Base-by-base conservation (phyloP, 2,113 vertebrate genomes). In the Cromileptes altivelis region DNA sequence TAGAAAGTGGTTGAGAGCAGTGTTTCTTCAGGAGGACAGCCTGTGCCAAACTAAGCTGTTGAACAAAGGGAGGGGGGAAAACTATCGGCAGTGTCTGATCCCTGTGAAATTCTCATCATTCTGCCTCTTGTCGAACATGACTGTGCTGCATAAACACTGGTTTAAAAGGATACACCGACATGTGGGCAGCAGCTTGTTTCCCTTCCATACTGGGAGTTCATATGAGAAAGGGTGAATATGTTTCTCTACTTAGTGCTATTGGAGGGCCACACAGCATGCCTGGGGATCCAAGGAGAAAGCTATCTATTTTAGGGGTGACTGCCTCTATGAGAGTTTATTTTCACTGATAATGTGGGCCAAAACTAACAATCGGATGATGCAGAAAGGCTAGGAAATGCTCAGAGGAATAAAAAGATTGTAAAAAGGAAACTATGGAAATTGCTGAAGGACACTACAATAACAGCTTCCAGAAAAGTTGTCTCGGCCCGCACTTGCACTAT, bases 271-370 rank as follows among this genome's bases (percentile, higher is more conserved):
- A 94, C 94, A 95, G 92, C 88, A 90, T 85, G 92, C 49, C 57
- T 81, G 56, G 33, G 67, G 81, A 89, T 76, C 81, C 84, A 84
- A 85, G 58, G 69, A 86, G 88, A 89, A 87, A 88, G 85, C 85
- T 71, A 84, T 92, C 93, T 94, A 94, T 94, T 95, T 94, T 91
- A 89, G 85, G 84, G 91, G 85, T 88, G 91, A 94, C 92, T 93
- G 95, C 94, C 94, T 95, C 92, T 85, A 85, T 90, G 79, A 92
- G 80, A 81, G 94, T 95, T 95, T 94, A 80, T 95, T 95, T 96
- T 94, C 80, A 81, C 88, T 83, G 71, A 86, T 89, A 81, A 86
- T 27, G 56, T 67, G 23, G 76, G 93, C 95, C 95, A 96, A 95
- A 87, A 93, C 75, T 76, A 96, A 95, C 93, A 96, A 85, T 87